Base-by-base conservation (phyloP, 2,888 invertebrate species). In the Rhagonycha fulva region DNA sequence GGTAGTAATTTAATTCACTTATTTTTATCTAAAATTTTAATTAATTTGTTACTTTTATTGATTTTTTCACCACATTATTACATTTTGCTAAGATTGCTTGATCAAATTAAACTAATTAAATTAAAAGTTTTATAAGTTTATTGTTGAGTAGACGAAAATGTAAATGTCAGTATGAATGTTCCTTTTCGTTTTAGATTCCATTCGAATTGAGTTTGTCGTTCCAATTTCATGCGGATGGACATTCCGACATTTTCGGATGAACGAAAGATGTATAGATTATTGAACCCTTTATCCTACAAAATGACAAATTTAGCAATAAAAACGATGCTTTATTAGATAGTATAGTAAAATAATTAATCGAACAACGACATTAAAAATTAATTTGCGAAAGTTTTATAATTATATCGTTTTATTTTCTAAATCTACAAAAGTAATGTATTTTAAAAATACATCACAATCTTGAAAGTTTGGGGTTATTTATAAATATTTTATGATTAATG, bases 171-270 rank as follows among this genome's bases (percentile, higher is more conserved):
- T 63, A 47, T 69, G 67, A 76, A 76, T 74, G 76, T 71, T 68
- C 68, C 68, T n/a, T 71, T 70, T 68, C 76, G 62, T 71, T 74
- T 32, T 71, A 62, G 76, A 76, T 76, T 70, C 60, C 70, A 26
- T 67, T 67, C 68, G 70, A 76, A 76, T 76, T 74, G 74, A 76
- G 71, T 76, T 68, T 74, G 73, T 74, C 70, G 71, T 24, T 62
- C 74, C 76, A 76, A 76, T 76, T 76, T 76, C 74, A 76, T 71
- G 74, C 76, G 71, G 71, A 74, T 70, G 76, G 74, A 71, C 76
- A 71, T 68, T 70, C 74, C 68, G 76, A 76, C 76, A 71, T 68
- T 71, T 62, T 23, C 26, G 68, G 76, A 76, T 76, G 74, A 71
- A 76, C 74, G 76, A 66, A 26, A 62, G 47, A 70, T 63, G 32